phyloP scores from a whole-genome alignment of 2,113 vertebrate species.

The Apodemus speciosus region DNA sequence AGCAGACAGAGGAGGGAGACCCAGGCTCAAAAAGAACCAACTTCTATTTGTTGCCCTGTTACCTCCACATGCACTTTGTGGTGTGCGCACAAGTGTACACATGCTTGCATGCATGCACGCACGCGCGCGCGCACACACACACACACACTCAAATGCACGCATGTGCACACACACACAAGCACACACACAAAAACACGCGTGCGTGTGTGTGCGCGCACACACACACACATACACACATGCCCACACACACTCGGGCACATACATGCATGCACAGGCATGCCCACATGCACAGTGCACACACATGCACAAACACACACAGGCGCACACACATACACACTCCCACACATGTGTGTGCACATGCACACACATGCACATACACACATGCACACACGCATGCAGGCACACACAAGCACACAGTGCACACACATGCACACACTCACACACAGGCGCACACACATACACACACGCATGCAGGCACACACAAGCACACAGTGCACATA shows the following conservation, averaged over 20 bases:
- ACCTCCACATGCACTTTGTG: not conserved
- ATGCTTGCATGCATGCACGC: not conserved
- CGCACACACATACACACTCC: not conserved
- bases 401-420: no score
- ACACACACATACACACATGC: not conserved
- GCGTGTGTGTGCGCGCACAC: no score
- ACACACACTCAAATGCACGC: not conserved
- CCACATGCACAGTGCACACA: not conserved
- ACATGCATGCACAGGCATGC: not conserved
- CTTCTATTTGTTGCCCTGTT: not conserved
- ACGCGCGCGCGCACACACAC: not conserved
- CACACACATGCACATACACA: no score
- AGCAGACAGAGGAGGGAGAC: not conserved
- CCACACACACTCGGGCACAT: not conserved
- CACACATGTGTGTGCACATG: no score
- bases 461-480: not conserved
- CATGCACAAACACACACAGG: not conserved
- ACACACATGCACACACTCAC: no score
- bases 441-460: not conserved
- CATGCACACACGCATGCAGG: no score
- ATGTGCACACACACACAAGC: not conserved
- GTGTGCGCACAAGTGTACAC: not conserved
- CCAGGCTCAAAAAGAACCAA: not conserved
- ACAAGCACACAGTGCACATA: no score
- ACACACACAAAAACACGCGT: no score